Evolutionary conservation across 1,140 invertebrate species (phyloP).

Genomic region (Tenebrio molitor): DNA sequence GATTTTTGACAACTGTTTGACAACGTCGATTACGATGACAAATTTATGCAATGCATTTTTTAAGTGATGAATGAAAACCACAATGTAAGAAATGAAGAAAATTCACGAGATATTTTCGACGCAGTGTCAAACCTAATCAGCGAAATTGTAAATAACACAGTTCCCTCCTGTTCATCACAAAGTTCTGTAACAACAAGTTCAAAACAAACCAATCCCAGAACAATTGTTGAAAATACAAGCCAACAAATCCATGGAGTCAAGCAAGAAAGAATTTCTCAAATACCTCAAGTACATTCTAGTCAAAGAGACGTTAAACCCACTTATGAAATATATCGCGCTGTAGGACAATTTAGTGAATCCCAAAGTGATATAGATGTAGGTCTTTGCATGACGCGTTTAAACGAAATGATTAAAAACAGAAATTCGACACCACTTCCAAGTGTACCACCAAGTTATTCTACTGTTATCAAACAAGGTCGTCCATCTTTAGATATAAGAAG

Average conservation of each 20-base stretch:
- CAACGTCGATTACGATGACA: not conserved
- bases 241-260: not conserved
- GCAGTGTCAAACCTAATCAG: not conserved
- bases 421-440: conserved; percentile 44
- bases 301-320: not conserved
- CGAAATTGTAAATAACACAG: not conserved
- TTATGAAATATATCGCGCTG: conserved; percentile 1
- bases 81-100: conserved; percentile 15
- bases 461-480: conserved; percentile 56
- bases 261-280: not conserved
- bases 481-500: conserved; percentile 32
- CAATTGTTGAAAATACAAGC: not conserved
- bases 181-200: not conserved
- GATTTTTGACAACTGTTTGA: too few relatives aligned
- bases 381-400: not conserved
- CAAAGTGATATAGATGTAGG: conserved; percentile 11
- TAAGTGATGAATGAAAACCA: conserved; percentile 30
- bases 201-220: not conserved
- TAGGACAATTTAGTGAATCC: conserved; percentile 1
- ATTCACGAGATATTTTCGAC: not conserved
- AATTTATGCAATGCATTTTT: not conserved
- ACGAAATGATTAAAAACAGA: not conserved
- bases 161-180: not conserved
- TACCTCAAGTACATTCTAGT: not conserved
- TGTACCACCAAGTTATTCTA: conserved; percentile 60